Conservation (phyloP, 1,140 invertebrate genomes). For the Drosophila kikkawai region DNA sequence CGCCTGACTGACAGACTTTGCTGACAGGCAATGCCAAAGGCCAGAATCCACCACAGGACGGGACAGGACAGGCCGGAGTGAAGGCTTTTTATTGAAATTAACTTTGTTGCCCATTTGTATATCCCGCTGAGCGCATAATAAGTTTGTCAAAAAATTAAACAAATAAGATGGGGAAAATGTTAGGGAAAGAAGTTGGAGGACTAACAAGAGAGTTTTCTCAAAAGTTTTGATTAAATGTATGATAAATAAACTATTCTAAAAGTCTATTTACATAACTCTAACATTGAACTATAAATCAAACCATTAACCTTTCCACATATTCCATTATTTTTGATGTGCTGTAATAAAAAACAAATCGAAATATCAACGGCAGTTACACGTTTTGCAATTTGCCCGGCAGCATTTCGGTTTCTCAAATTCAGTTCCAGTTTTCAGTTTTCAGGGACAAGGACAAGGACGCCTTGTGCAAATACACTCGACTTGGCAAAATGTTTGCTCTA, state of each 20-base stretch:
- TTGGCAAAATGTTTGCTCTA: slow-evolving; percentile 36
- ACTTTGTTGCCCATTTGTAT: slow-evolving; percentile 57
- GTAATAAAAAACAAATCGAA: slow-evolving; percentile 5
- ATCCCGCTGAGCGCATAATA: slow-evolving; percentile 47
- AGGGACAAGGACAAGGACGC: slow-evolving; percentile 81
- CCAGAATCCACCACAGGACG: slow-evolving; percentile 36
- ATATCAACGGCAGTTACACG: slow-evolving; percentile 1
- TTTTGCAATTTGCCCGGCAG: slow-evolving; percentile 28
- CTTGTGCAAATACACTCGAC: slow-evolving; percentile 70
- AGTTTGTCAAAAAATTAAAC: slow-evolving; percentile 55
- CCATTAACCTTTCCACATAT: not conserved
- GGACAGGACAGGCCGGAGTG: slow-evolving; percentile 21
- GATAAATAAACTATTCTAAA: no score
- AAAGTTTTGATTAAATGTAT: not conserved
- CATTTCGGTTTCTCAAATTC: slow-evolving; percentile 37
- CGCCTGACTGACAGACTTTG: slow-evolving; percentile 43
- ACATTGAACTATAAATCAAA: slow-evolving; percentile 1
- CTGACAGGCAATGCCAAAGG: slow-evolving; percentile 70
- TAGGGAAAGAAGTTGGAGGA: not conserved
- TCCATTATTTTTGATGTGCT: not conserved
- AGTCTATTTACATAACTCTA: not conserved
- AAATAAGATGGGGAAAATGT: slow-evolving; percentile 18
- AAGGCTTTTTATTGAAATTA: slow-evolving; percentile 76
- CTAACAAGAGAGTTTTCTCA: not conserved
- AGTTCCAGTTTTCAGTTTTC: slow-evolving; percentile 24